Conservation (phyloP, 2,797 vertebrate genomes). For the Mus minutoides region DNA sequence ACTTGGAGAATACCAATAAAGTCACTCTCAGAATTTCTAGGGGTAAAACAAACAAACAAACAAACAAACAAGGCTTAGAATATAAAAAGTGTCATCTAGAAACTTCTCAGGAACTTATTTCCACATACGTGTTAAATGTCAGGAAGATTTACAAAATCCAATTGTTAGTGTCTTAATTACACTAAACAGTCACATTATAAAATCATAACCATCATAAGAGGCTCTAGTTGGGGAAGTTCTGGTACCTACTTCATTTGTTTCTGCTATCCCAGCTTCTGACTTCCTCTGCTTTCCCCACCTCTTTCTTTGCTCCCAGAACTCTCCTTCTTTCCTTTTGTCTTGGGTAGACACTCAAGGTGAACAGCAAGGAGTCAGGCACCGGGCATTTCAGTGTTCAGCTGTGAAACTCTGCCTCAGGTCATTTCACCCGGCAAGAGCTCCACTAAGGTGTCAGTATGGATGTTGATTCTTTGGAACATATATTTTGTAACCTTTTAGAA, state of each 20-base stretch:
- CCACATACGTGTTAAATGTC: slow-evolving; percentile 13
- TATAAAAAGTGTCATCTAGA: slow-evolving; percentile 16
- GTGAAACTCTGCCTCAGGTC: not conserved
- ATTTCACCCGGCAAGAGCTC: not conserved
- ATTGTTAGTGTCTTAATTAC: not conserved
- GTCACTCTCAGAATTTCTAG: slow-evolving; percentile 2
- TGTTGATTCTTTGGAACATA: not conserved
- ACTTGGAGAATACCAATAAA: not conserved
- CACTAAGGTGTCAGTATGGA: not conserved
- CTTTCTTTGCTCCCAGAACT: not conserved
- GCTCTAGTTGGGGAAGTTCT: not conserved
- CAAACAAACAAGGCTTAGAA: not conserved
- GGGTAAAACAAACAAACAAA: not conserved
- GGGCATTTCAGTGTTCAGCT: not conserved
- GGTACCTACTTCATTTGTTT: not conserved
- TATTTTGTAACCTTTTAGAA: not conserved
- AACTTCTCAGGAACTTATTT: slow-evolving; percentile 25
- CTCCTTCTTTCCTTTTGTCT: not conserved
- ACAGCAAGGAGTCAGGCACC: not conserved
- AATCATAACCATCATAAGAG: not conserved
- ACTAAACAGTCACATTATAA: not conserved
- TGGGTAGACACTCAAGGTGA: not conserved
- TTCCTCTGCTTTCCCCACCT: not conserved
- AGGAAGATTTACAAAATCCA: not conserved
- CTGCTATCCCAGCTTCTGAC: not conserved